Percentiles rank a stretch among this genome's conserved stretches.
Conservation (phyloP, 2,113 vertebrate genomes). For the Galeopterus variegatus region DNA sequence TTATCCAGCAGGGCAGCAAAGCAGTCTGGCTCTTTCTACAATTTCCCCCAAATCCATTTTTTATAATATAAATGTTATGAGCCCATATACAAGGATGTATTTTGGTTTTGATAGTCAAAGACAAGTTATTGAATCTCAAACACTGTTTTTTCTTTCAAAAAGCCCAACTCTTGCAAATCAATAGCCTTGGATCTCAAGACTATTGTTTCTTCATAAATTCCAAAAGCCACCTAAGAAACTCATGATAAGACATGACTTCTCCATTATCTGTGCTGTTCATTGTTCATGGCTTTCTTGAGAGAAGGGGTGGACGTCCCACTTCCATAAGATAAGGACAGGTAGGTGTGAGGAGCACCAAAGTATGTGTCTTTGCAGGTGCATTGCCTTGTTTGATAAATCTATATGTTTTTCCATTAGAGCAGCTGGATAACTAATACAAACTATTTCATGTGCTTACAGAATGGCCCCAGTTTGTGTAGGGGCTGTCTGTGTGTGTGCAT, state of each 20-base stretch:
- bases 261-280: neutral
- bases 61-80: neutral
- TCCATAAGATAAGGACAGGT: neutral
- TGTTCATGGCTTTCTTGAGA: accelerated
- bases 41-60: neutral
- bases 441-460: neutral
- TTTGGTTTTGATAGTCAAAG: neutral
- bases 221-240: neutral
- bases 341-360: neutral
- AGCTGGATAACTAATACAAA: neutral
- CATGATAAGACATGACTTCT: neutral
- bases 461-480: neutral
- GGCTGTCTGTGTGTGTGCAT: accelerated
- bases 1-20: neutral
- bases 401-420: neutral
- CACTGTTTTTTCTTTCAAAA: neutral
- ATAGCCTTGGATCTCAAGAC: neutral
- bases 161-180: neutral
- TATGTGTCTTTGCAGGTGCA: neutral
- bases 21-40: neutral
- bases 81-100: neutral
- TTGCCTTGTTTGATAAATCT: neutral
- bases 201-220: neutral
- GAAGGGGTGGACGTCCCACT: neutral
- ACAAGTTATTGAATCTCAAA: neutral